These are phyloP conservation scores for Avahi laniger DNA, from an alignment of 2,797 vertebrate genomes.

Conservation along the genomic window DNA sequence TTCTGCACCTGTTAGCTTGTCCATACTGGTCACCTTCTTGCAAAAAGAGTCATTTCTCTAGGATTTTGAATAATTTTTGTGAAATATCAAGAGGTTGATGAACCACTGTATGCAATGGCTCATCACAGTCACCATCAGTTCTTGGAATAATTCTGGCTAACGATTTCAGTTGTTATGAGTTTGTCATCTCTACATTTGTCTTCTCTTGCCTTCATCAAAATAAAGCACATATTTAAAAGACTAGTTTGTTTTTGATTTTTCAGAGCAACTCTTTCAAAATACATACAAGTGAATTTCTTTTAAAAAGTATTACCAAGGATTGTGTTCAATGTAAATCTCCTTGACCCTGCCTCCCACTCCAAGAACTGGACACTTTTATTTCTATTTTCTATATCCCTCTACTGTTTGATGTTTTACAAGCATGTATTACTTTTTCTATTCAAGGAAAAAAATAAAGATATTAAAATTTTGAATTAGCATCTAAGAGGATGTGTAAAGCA, in stretches of 20 bases:
- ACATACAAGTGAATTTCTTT: background rate
- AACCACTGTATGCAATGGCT: accelerated
- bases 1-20: background rate
- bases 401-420: background rate
- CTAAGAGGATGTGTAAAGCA: background rate
- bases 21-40: background rate
- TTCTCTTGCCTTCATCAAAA: conserved; percentile 8
- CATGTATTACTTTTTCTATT: background rate
- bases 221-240: background rate
- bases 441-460: background rate
- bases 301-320: background rate
- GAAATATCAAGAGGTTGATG: background rate
- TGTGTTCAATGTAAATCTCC: background rate
- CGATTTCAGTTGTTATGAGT: background rate
- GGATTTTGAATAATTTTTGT: background rate
- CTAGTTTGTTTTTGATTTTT: background rate
- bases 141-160: background rate
- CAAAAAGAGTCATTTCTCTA: background rate
- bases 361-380: background rate
- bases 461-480: background rate
- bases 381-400: background rate
- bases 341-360: background rate
- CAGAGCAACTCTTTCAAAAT: conserved; percentile 25
- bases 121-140: background rate
- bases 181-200: background rate